Evolutionary conservation across 2,888 invertebrate genomes (phyloP).

Genomic region (Cheilosia grossa): DNA sequence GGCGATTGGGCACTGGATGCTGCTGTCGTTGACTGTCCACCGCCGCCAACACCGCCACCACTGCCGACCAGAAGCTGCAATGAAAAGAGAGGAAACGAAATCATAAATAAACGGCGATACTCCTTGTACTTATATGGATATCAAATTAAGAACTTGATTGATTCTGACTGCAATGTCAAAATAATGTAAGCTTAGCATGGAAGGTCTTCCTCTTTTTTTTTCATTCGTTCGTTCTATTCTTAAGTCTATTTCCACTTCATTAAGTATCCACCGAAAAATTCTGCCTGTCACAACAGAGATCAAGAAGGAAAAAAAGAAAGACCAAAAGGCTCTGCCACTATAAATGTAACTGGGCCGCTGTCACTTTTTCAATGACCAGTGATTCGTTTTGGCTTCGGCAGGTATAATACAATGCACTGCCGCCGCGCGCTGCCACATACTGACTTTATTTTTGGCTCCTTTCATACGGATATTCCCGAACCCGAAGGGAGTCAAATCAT

Average conservation of each 20-base stretch:
- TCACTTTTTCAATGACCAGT: constrained; percentile 73
- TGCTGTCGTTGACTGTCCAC: constrained; percentile 88
- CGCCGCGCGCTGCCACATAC: constrained; percentile 43
- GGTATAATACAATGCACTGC: constrained; percentile 61
- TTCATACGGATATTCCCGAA: constrained; percentile 24
- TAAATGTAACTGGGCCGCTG: constrained; percentile 49
- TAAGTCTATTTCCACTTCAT: constrained; percentile 76
- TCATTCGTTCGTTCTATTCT: constrained; percentile 28
- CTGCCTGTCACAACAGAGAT: constrained; percentile 67
- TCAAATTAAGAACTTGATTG: constrained; percentile 53
- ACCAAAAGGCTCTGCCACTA: constrained; percentile 31
- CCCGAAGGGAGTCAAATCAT: constrained; percentile 65
- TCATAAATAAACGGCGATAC: constrained; percentile 15
- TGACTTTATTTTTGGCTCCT: constrained; percentile 37
- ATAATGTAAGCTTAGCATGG: constrained; percentile 35
- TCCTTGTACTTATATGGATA: constrained; percentile 1
- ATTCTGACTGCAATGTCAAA: constrained; percentile 68
- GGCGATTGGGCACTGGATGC: constrained; percentile 91
- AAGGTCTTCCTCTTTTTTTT: constrained; percentile 3
- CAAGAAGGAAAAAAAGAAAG: constrained; percentile 1
- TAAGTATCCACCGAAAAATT: constrained; percentile 59
- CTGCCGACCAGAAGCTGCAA: constrained; percentile 74
- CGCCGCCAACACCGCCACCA: constrained; percentile 79
- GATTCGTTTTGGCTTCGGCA: constrained; percentile 74
- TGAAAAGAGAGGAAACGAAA: constrained; percentile 68